phyloP scores from a whole-genome alignment of 53 echinoderm and acorn worm species.

The Henricia sp. region DNA sequence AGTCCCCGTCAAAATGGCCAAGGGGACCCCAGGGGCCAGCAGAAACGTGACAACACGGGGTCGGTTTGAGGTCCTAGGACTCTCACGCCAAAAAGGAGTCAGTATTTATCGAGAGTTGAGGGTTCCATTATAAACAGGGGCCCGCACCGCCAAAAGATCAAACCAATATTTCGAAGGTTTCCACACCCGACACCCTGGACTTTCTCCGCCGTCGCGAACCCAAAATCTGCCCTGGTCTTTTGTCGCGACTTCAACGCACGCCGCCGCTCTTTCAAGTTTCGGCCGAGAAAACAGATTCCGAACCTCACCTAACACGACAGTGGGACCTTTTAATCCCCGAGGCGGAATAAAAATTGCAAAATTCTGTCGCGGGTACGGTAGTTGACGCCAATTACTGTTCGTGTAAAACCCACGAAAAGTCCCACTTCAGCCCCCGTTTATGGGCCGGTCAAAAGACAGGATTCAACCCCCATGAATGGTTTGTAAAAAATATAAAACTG shows the following conservation, averaged over 20 bases:
- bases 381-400: slow-evolving; percentile 25
- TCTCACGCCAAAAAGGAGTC: slow-evolving; percentile 44
- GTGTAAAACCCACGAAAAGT: neutral
- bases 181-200: neutral
- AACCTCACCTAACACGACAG: slow-evolving; percentile 1
- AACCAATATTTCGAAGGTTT: slow-evolving; percentile 1
- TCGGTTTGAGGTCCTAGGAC: neutral
- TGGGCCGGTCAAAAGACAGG: neutral
- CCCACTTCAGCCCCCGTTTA: neutral
- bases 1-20: slow-evolving; percentile 33
- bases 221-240: slow-evolving; percentile 21
- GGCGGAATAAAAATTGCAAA: slow-evolving; percentile 14
- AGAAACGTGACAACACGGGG: slow-evolving; percentile 35
- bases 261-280: neutral
- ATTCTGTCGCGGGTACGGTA: neutral
- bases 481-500: neutral
- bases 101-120: slow-evolving; percentile 53
- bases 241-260: neutral
- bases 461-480: no score
- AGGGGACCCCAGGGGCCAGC: slow-evolving; percentile 36
- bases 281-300: neutral
- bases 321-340: neutral
- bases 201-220: slow-evolving; percentile 3
- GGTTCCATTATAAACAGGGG: slow-evolving; percentile 11
- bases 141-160: slow-evolving; percentile 50